Conservation (phyloP, 2,797 vertebrate genomes). For the Peromyscus melanophrys region DNA sequence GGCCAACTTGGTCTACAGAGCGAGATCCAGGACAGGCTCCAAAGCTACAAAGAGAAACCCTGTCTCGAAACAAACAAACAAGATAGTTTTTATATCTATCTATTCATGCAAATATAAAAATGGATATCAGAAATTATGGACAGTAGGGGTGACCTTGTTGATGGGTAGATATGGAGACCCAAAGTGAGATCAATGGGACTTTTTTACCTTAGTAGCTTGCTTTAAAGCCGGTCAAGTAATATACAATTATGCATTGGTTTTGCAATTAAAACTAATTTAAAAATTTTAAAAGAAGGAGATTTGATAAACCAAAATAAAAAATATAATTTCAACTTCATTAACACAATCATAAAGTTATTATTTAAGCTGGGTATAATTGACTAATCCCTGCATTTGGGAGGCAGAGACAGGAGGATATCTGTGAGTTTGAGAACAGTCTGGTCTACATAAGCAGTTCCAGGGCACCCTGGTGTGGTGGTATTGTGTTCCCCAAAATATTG, state of each 20-base stretch:
- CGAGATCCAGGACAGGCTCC: too few relatives aligned
- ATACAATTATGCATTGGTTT: background rate
- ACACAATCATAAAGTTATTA: background rate
- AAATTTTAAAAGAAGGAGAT: background rate
- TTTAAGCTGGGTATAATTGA: background rate
- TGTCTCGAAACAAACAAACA: background rate
- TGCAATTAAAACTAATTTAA: background rate
- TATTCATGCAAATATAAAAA: background rate
- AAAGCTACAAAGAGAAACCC: too few relatives aligned
- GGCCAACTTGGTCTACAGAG: too few relatives aligned
- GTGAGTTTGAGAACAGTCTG: background rate
- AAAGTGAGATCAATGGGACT: background rate
- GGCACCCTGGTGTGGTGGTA: too few relatives aligned
- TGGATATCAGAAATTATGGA: background rate
- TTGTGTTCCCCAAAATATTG: too few relatives aligned
- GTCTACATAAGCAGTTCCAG: background rate
- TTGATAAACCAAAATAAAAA: background rate
- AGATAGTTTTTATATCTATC: background rate
- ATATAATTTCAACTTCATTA: conserved; percentile 37
- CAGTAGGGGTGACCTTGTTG: background rate
- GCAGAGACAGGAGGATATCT: background rate
- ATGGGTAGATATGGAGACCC: background rate
- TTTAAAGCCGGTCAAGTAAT: conserved; percentile 8
- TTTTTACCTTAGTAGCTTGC: background rate
- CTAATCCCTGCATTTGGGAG: background rate